These are phyloP conservation scores for Disparrhopalites patrizii DNA, from an alignment of 2,888 invertebrate species.

Conservation along the genomic window DNA sequence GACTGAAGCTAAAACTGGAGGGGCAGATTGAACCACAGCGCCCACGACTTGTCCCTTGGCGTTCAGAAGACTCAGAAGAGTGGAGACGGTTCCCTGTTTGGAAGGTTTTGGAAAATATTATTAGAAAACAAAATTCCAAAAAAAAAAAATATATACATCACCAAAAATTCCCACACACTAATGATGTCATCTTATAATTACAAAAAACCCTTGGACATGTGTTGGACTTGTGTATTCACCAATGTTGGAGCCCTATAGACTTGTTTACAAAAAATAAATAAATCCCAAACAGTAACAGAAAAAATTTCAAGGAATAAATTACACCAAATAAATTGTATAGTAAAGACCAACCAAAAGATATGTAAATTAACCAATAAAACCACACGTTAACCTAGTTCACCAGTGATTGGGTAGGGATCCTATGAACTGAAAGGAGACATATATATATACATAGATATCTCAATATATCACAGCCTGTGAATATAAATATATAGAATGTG, in stretches of 20 bases:
- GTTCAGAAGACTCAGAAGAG: conserved; percentile 47
- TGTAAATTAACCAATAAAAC: too few relatives aligned
- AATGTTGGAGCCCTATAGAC: too few relatives aligned
- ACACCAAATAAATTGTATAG: too few relatives aligned
- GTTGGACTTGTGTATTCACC: too few relatives aligned
- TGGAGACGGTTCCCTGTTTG: conserved; percentile 48
- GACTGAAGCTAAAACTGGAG: conserved; percentile 48
- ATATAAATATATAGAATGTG: too few relatives aligned
- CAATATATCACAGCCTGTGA: too few relatives aligned
- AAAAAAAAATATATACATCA: not conserved
- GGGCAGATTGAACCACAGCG: conserved; percentile 48
- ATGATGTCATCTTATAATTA: not conserved
- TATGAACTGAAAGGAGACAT: too few relatives aligned
- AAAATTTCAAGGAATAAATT: not conserved
- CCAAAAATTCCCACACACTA: not conserved
- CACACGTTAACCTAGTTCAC: too few relatives aligned
- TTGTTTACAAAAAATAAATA: too few relatives aligned
- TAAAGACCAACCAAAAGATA: too few relatives aligned
- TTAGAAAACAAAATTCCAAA: not conserved
- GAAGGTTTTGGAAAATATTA: not conserved
- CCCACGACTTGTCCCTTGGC: conserved; percentile 49
- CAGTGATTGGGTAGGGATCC: too few relatives aligned
- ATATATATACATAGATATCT: too few relatives aligned
- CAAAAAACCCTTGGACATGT: not conserved
- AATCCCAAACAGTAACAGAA: not conserved